Base-by-base conservation (phyloP, 2,888 invertebrate species). In the Salticus scenicus region DNA sequence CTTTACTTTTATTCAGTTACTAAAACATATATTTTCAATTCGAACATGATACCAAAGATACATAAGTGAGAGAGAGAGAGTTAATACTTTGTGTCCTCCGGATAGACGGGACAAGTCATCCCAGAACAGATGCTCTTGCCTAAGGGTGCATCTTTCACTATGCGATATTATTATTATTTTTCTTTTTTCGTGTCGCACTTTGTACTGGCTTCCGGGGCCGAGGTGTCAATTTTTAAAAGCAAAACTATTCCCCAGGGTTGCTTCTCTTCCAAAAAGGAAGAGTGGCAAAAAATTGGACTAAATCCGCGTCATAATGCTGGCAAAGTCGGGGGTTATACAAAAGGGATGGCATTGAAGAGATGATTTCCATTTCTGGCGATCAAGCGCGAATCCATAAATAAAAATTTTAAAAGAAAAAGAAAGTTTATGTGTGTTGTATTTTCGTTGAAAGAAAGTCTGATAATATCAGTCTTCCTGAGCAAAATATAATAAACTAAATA, bases 221-320 rank as follows among this genome's bases (percentile, higher is more conserved):
- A 72, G 77, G 78, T 78, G 77, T 78, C 84, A 77, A 84, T 69
- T 84, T 84, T 83, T 78, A 77, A 84, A 84, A 84, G 84, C 69
- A 72, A 83, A 76, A 71, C 42, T 83, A 41, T 67, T 77, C 77
- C 77, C 76, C 10, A 20, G 78, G 73, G 84, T 47, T 64, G 33
- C 51, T 72, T 57, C 84, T 67, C 77, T 67, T 76, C 37, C 76
- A 20, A 8, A 75, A 41, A 85, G 73, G 66, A 86, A 86, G 70
- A 70, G 74, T 64, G 86, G 57, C 20, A 71, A 77, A 76, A 86
- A 85, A 85, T 67, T 64, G 81, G 66, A 86, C 80, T 72, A 71
- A 76, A 85, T 66, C 63, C 64, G 27, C 24, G 37, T 63, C 67
- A 76, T 31, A 69, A 74, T 86, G 73, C 70, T 28, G 37, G 41